phyloP scores from a whole-genome alignment of 1,140 invertebrate genomes.

The Oscheius sp. region DNA sequence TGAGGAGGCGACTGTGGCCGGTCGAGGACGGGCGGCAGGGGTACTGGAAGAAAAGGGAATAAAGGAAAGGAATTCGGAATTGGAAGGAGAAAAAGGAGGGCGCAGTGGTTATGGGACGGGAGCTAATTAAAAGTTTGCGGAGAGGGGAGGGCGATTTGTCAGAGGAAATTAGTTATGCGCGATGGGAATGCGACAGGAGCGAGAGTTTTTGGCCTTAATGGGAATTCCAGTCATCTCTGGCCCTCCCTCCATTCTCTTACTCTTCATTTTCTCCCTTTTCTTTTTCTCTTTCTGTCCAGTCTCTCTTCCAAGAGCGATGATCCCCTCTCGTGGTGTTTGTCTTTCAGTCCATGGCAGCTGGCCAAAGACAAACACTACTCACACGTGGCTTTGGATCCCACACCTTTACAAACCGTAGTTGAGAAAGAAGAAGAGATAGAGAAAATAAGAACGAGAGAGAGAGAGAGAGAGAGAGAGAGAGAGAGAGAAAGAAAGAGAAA shows the following conservation, averaged over 20 bases:
- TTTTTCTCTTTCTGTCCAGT: neutral
- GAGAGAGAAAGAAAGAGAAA: neutral
- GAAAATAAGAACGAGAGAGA: neutral
- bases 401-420: no score
- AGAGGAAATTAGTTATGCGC: neutral
- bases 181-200: neutral
- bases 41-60: neutral
- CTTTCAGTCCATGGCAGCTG: neutral
- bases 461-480: neutral
- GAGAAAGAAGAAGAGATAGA: neutral
- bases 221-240: no score
- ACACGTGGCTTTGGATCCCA: neutral
- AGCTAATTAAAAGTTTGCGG: neutral
- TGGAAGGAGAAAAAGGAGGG: neutral
- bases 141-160: neutral
- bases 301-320: no score
- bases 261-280: no score
- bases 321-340: neutral
- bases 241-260: no score
- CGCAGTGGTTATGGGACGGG: neutral
- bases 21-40: neutral
- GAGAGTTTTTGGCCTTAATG: neutral
- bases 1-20: no score
- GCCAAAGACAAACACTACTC: neutral
- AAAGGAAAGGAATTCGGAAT: neutral